Base-by-base conservation (phyloP, 2,113 vertebrate genomes). In the Sitta europaea region DNA sequence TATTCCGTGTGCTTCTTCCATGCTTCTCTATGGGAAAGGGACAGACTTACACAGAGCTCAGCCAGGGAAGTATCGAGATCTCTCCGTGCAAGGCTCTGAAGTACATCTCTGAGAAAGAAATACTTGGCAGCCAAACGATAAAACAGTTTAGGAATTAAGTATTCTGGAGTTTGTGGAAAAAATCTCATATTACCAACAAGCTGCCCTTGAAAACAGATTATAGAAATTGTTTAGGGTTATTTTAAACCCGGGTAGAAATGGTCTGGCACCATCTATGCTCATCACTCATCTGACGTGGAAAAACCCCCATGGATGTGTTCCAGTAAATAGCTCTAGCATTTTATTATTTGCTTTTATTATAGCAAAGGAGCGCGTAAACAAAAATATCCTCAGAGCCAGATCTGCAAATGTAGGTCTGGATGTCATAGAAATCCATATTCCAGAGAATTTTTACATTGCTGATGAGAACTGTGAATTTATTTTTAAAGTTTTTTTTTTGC, bases 311-410 rank as follows among this genome's bases (percentile, higher is more conserved):
- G 57, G 83, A 96, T 65, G 51, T 19, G 9, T 61, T 95, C 47
- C 36, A 71, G 50, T 81, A 96, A 94, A 92, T 89, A 73, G 38
- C 28, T 68, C 67, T 94, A 95, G 79, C 79, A 59, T 84, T 97
- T 92, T 92, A 80, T 94, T 86, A 70, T 91, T 92, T 95, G 83
- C 42, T 66, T 91, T 94, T 96, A 94, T 96, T 93, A 94, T 66
- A 81, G 29, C 29, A 65, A 94, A 85, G 57, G 33, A 84, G 17
- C 38, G 28, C 1, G 18, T 81, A 85, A 90, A 88, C 65, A 86
- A 84, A 90, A 88, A 71, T 73, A 87, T 29, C 67, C 33, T 28
- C 15, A 35, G 58, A 67, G 36, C 21, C 45, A 73, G 35, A 65
- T 73, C 89, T 87, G 55, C 73, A 92, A 95, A 65, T 19, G 3